Percentiles rank a stretch among this genome's conserved stretches.
These are phyloP conservation scores for Aspidapion aeneum DNA, from an alignment of 2,888 invertebrate species.

Conservation along the genomic window DNA sequence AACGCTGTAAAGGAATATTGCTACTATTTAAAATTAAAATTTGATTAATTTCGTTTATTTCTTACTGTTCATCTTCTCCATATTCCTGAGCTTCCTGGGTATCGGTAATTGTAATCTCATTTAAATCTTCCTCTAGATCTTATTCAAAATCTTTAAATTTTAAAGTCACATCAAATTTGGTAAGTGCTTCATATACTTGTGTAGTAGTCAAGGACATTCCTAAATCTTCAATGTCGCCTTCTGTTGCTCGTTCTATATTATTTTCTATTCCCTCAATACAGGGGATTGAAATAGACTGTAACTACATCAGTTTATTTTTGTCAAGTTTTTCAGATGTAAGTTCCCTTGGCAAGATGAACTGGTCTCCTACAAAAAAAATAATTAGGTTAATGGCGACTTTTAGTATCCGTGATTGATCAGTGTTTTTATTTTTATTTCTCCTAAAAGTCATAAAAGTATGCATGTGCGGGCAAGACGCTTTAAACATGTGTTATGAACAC, in stretches of 20 bases:
- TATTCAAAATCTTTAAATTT: neutral
- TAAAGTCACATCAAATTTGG: neutral
- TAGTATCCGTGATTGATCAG: neutral
- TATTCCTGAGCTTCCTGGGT: neutral
- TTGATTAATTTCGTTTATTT: neutral
- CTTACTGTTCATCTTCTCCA: too few relatives aligned
- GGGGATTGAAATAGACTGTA: neutral
- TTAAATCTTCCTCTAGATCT: neutral
- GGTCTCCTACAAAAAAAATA: neutral
- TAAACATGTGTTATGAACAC: neutral
- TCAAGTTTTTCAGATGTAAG: neutral
- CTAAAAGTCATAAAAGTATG: neutral
- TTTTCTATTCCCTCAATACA: neutral
- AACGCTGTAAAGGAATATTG: neutral
- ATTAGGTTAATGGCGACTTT: neutral
- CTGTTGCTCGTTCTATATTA: neutral
- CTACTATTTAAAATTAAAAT: neutral
- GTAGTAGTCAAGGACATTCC: neutral
- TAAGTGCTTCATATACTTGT: neutral
- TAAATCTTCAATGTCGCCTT: neutral
- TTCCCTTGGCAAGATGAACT: neutral
- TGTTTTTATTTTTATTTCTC: neutral
- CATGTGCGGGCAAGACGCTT: neutral
- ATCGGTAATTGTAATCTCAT: neutral
- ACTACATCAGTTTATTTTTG: neutral